phyloP scores from a whole-genome alignment of 2,797 vertebrate species.

The Lophotriccus pileatus region DNA sequence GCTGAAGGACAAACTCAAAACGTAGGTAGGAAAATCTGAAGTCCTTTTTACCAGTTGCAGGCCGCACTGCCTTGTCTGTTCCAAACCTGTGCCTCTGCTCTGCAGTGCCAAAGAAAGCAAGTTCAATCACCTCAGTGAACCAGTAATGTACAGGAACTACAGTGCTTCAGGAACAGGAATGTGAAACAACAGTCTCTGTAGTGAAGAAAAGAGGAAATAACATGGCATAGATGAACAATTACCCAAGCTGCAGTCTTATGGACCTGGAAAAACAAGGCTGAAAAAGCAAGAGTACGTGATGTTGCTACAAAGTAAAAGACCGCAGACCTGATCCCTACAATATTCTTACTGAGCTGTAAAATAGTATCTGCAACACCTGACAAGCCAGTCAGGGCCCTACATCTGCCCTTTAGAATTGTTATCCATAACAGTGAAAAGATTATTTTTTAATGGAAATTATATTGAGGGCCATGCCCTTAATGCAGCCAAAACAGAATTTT shows the following conservation, averaged over 20 bases:
- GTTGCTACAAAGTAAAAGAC: background rate
- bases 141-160: fast-evolving
- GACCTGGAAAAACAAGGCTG: background rate
- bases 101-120: background rate
- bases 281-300: fast-evolving
- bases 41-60: background rate
- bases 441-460: background rate
- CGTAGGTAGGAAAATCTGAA: background rate
- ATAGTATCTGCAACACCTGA: background rate
- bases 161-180: background rate
- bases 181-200: fast-evolving
- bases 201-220: background rate
- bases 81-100: background rate
- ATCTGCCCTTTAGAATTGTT: background rate
- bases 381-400: background rate
- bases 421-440: background rate
- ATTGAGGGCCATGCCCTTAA: background rate
- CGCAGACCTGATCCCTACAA: background rate
- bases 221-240: fast-evolving
- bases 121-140: background rate
- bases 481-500: background rate
- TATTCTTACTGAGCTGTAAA: background rate
- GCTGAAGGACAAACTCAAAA: background rate
- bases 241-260: background rate
- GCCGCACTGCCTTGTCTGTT: background rate